These are phyloP conservation scores for Iguana delicatissima DNA, from an alignment of 2,797 vertebrate genomes.

Conservation along the genomic window DNA sequence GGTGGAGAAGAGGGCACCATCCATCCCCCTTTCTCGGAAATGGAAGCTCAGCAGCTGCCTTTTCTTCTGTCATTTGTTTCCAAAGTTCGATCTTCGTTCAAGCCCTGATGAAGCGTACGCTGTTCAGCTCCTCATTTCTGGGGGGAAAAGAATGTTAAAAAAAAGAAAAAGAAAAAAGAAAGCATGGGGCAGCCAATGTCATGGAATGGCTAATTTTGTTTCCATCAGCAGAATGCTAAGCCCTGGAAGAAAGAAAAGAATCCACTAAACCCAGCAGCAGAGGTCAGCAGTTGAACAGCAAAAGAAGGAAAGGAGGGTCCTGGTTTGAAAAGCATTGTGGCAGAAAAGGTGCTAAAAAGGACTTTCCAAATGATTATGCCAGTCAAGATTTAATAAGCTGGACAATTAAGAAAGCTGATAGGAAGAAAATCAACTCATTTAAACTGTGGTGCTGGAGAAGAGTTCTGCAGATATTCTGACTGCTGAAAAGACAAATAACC, in stretches of 20 bases:
- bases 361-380: not conserved
- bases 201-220: not conserved
- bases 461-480: too few species aligned
- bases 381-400: too few species aligned
- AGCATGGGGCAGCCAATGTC: not conserved
- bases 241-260: too few species aligned
- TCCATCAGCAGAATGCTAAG: not conserved
- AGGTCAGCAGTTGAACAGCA: too few species aligned
- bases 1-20: not conserved
- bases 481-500: too few species aligned
- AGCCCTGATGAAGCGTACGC: not conserved
- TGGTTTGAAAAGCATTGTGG: not conserved
- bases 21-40: slow-evolving; percentile 19
- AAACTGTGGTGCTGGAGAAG: too few species aligned
- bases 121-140: not conserved
- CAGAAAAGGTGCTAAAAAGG: not conserved
- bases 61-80: not conserved
- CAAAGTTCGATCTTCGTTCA: slow-evolving; percentile 15
- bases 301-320: not conserved
- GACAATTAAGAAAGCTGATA: too few species aligned
- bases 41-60: accelerated
- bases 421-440: too few species aligned
- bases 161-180: too few species aligned
- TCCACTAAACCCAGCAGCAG: too few species aligned
- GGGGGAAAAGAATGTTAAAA: not conserved